These are phyloP conservation scores for Dicrurus megarhynchus DNA, from an alignment of 2,113 vertebrate genomes.

Conservation along the genomic window DNA sequence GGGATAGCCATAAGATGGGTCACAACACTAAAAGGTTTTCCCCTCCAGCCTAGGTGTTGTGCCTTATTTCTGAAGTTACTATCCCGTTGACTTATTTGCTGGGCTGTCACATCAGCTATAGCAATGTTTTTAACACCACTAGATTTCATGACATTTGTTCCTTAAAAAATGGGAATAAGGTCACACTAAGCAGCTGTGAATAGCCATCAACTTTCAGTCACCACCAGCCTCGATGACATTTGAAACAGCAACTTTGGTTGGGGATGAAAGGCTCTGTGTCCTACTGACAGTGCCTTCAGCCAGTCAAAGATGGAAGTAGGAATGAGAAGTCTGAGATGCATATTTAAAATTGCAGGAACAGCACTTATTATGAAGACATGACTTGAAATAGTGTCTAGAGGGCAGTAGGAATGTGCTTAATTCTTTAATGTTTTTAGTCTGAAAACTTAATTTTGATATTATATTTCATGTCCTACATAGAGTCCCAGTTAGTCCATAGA, in stretches of 20 bases:
- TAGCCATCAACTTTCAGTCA: neutral
- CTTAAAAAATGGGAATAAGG: conserved; percentile 5
- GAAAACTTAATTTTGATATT: neutral
- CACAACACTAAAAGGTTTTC: neutral
- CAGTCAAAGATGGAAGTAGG: neutral
- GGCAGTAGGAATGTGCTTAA: neutral
- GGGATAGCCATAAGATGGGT: neutral
- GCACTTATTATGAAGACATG: neutral
- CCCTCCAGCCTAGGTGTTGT: neutral
- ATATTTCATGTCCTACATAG: neutral
- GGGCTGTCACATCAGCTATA: neutral
- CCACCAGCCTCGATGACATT: neutral
- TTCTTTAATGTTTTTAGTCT: neutral
- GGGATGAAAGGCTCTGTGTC: neutral
- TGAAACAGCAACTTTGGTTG: neutral
- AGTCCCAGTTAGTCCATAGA: neutral
- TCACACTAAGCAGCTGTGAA: conserved; percentile 1
- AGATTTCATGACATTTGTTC: neutral
- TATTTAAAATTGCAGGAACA: neutral
- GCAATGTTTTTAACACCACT: neutral
- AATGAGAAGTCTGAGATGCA: neutral
- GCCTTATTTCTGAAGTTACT: neutral
- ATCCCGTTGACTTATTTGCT: neutral
- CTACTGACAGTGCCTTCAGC: neutral
- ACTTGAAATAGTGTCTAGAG: neutral